Conservation (phyloP, 2,113 vertebrate species). For the Phylloscopus trochiloides region DNA sequence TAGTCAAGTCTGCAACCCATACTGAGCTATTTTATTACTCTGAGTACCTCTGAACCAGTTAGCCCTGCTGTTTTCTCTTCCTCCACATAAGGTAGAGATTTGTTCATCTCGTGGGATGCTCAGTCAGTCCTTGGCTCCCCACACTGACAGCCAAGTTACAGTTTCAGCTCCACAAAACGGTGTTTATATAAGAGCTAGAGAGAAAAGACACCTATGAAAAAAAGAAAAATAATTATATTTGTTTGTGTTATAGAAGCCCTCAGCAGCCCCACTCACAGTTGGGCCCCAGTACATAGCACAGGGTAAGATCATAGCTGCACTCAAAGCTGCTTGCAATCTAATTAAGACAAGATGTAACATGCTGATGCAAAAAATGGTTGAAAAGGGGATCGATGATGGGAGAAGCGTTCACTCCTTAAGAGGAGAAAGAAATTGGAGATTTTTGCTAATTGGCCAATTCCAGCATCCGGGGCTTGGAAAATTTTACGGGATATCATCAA, state of each 20-base stretch:
- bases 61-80: slow-evolving; percentile 53
- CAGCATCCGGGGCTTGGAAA: neutral
- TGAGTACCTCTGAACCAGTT: slow-evolving; percentile 5
- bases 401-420: neutral
- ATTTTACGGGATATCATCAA: neutral
- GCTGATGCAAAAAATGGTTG: neutral
- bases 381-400: accelerated
- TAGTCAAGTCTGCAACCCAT: neutral
- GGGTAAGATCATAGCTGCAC: neutral
- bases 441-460: neutral
- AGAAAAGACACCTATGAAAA: slow-evolving; percentile 55
- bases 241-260: slow-evolving; percentile 14
- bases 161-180: neutral
- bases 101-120: slow-evolving; percentile 55
- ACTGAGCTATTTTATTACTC: slow-evolving; percentile 32
- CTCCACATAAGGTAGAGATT: slow-evolving; percentile 65
- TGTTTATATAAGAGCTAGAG: slow-evolving; percentile 47
- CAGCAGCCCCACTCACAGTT: neutral
- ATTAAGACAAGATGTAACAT: slow-evolving; percentile 30
- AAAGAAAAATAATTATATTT: slow-evolving; percentile 46
- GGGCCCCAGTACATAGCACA: neutral
- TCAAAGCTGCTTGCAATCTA: neutral
- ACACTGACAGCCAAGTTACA: slow-evolving; percentile 37
- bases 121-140: slow-evolving; percentile 21
- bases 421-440: neutral